phyloP scores from a whole-genome alignment of 2,888 invertebrate genomes.

The Neelides folsomi region DNA sequence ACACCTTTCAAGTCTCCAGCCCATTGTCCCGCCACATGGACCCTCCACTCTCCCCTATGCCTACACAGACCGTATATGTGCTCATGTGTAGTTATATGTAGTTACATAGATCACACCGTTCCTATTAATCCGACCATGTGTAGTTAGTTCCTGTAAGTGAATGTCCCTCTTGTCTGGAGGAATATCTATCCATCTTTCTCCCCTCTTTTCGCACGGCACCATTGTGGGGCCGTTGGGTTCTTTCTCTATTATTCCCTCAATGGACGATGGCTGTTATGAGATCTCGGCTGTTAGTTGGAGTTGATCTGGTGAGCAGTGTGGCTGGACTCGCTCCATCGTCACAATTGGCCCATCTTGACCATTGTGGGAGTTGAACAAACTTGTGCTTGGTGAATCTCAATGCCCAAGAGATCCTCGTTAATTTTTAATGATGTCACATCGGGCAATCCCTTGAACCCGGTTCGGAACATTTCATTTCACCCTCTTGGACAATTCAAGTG shows the following conservation, averaged over 20 bases:
- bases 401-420: conserved; percentile 13
- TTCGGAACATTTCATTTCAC: not conserved
- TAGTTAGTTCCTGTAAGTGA: too few species aligned
- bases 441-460: not conserved
- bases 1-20: too few species aligned
- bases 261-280: not conserved
- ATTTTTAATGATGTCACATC: conserved; percentile 11
- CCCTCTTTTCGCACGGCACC: conserved; percentile 8
- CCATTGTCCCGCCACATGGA: too few species aligned
- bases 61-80: too few species aligned
- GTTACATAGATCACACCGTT: too few species aligned
- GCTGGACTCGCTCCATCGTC: not conserved
- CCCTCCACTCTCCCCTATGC: too few species aligned
- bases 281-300: conserved; percentile 2
- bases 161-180: too few species aligned
- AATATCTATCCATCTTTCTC: conserved; percentile 4
- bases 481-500: not conserved
- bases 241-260: conserved; percentile 1
- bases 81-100: too few species aligned
- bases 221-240: conserved; percentile 8
- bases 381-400: not conserved
- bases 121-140: too few species aligned
- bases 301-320: conserved; percentile 4
- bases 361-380: conserved; percentile 6
- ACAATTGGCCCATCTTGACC: not conserved